phyloP scores from a whole-genome alignment of 2,113 vertebrate genomes.

The Paracanthobrama guichenoti region DNA sequence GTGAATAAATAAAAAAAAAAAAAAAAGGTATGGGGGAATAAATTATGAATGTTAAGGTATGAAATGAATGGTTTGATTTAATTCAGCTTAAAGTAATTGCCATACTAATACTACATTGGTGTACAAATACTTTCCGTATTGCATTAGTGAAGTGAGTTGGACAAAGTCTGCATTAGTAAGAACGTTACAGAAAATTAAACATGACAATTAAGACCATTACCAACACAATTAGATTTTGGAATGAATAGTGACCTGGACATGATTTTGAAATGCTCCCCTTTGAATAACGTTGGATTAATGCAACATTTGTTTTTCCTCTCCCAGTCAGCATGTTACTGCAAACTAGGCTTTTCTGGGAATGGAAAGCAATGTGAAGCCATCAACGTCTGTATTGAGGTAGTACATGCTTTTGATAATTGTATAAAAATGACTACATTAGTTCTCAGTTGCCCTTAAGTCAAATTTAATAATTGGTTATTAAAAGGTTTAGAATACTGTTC shows the following conservation, averaged over 20 bases:
- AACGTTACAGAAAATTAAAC: no score
- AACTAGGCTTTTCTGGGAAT: constrained; percentile 76
- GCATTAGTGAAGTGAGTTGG: not conserved
- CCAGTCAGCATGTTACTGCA: constrained; percentile 85
- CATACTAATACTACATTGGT: not conserved
- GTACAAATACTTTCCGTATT: not conserved
- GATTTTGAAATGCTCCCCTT: not conserved
- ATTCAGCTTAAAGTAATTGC: no score
- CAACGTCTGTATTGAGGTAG: constrained; percentile 82
- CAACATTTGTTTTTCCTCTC: not conserved
- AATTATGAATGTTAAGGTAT: no score
- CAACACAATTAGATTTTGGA: not conserved
- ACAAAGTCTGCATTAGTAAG: not conserved
- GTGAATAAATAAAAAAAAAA: no score
- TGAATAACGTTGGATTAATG: not conserved
- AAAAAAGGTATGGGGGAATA: no score
- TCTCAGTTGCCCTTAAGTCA: not conserved
- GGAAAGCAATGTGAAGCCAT: constrained; percentile 80
- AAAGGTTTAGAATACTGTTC: not conserved
- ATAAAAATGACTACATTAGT: not conserved
- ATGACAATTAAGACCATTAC: no score
- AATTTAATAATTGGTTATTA: not conserved
- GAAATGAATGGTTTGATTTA: no score
- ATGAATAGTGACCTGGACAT: not conserved
- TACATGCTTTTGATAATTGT: constrained; percentile 61